Conservation (phyloP, 1,140 invertebrate species). For the Drosophila ficusphila region DNA sequence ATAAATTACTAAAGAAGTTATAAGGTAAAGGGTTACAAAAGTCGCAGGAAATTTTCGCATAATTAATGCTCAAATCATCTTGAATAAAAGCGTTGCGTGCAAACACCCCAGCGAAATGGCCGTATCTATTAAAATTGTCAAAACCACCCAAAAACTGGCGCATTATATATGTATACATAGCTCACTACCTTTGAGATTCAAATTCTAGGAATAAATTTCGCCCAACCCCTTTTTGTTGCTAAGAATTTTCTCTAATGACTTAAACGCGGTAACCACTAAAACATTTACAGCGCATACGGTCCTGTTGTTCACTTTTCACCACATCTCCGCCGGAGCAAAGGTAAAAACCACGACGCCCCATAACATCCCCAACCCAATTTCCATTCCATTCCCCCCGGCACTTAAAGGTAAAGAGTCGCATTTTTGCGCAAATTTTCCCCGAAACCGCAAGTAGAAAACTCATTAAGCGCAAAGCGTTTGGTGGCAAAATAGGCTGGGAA, state of each 20-base stretch:
- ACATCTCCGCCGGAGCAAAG: conserved; percentile 12
- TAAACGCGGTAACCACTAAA: conserved; percentile 79
- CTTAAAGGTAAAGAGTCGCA: conserved; percentile 67
- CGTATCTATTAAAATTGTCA: too few relatives aligned
- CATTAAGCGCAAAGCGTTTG: conserved; percentile 73
- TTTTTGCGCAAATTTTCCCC: conserved; percentile 71
- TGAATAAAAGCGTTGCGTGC: not conserved
- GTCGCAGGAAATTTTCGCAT: too few relatives aligned
- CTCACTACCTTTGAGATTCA: not conserved
- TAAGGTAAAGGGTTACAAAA: too few relatives aligned
- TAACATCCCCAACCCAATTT: not conserved
- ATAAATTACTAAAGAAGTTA: too few relatives aligned
- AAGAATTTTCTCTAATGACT: conserved; percentile 80
- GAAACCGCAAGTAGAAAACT: conserved; percentile 77
- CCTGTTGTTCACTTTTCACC: conserved; percentile 10
- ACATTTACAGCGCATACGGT: conserved; percentile 70
- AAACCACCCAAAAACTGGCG: not conserved
- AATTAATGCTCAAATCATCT: not conserved
- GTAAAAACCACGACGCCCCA: conserved; percentile 26
- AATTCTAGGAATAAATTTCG: not conserved
- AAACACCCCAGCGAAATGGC: not conserved
- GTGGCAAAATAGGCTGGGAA: conserved; percentile 35
- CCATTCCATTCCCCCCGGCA: not conserved
- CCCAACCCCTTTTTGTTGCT: conserved; percentile 37
- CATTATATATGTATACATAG: not conserved